Conservation (phyloP, 2,888 invertebrate species). For the Erebia epiphron region DNA sequence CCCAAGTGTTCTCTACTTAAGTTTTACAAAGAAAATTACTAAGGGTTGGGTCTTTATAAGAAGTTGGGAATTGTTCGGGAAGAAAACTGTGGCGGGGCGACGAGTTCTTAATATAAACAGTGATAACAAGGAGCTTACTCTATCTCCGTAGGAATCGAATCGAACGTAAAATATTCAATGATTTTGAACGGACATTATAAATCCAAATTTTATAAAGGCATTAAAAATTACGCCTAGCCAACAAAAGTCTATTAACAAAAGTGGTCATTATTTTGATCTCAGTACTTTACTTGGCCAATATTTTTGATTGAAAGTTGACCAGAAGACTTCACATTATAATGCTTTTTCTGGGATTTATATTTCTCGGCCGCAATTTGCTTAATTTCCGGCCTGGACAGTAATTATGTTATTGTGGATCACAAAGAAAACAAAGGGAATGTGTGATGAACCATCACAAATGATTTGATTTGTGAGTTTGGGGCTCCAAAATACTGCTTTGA, state of each 20-base stretch:
- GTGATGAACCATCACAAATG: constrained; percentile 28
- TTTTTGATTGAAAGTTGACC: no score
- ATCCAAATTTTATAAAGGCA: no score
- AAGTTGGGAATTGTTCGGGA: constrained; percentile 55
- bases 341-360: no score
- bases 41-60: constrained; percentile 61
- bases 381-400: no score
- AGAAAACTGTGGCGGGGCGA: constrained; percentile 36
- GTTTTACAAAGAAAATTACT: constrained; percentile 71
- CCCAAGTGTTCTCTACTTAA: constrained; percentile 57
- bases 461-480: constrained; percentile 31
- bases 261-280: no score
- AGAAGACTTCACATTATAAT: no score
- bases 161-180: not conserved
- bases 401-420: not conserved
- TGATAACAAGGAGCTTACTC: constrained; percentile 31
- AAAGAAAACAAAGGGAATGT: constrained; percentile 9
- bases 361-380: no score
- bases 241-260: no score
- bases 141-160: not conserved
- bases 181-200: no score
- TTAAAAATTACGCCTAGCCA: no score
- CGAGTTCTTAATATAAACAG: constrained; percentile 51
- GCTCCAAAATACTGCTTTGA: constrained; percentile 32
- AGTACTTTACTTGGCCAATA: no score